Base-by-base conservation (phyloP, 2,113 vertebrate genomes). In the Neopipo cinnamomea region DNA sequence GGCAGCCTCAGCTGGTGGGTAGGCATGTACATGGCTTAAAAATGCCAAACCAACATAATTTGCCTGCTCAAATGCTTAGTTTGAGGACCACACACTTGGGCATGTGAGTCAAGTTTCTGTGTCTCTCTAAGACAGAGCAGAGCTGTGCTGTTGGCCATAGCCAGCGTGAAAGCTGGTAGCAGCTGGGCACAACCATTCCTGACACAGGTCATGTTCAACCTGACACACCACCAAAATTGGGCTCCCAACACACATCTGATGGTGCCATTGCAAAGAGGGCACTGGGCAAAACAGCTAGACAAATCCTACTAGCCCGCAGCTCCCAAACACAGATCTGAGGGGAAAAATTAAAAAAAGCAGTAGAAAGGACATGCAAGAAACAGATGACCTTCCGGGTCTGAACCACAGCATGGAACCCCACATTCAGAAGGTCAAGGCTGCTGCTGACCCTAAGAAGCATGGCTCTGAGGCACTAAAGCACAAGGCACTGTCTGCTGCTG, bases 81-180 rank as follows among this genome's bases (percentile, higher is more conserved):
- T 91, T 89, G 21, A 59, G 90, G 91, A 90, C 82, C 82, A 86
- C 94, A 89, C 78, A 88, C 42, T 42, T 20, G 12, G 41, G 14
- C 23, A 44, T 14, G 17, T 2, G 4, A 71, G 35, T 50, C 59
- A 55, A 58, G 42, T 14, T 62, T 50, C 15, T 15, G 12, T 21
- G 11, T 14, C 39, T 74, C 41, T 47, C 41, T 12, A 55, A 62
- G 67, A n/a, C 0, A 0, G 0, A 42, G 28, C 42, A 71, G 63
- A 63, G 23, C 72, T 71, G 14, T 30, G 35, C 41, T 82, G 46
- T 12, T 76, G 58, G 25, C 16, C 1, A 0, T 33, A 55, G 24
- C 30, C 42, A 50, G 8, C 1, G 0, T 16, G 47, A 68, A 94
- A 65, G 21, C 14, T 62, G 35, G 19, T 28, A 42, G 22, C 18